phyloP scores from a whole-genome alignment of 2,113 vertebrate genomes.

The Nicator chloris region DNA sequence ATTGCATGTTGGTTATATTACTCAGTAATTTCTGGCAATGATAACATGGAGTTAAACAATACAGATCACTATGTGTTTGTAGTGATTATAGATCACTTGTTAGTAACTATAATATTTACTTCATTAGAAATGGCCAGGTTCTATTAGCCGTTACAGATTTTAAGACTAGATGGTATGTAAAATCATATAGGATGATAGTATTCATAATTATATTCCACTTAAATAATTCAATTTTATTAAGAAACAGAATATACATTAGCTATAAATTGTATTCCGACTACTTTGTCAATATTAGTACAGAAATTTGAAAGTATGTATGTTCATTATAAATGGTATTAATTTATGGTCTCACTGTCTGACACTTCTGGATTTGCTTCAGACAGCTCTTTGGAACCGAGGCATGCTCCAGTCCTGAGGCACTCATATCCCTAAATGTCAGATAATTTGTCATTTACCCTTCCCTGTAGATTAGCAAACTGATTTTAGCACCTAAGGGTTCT shows the following conservation, averaged over 20 bases:
- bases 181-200: background rate
- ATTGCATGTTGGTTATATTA: background rate
- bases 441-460: background rate
- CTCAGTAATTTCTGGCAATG: background rate
- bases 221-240: background rate
- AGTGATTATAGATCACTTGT: background rate
- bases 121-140: background rate
- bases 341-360: background rate
- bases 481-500: background rate
- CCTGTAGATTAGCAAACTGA: background rate
- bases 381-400: background rate
- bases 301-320: background rate
- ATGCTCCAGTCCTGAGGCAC: background rate
- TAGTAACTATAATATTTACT: background rate
- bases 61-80: background rate
- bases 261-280: background rate
- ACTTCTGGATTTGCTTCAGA: background rate
- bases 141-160: background rate
- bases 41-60: background rate
- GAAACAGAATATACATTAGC: background rate
- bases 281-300: background rate
- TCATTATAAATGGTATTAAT: background rate
- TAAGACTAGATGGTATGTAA: background rate
- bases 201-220: background rate
- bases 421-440: background rate